Evolutionary conservation across 2,113 vertebrate genomes (phyloP).

Genomic region (Lamprotornis superbus): DNA sequence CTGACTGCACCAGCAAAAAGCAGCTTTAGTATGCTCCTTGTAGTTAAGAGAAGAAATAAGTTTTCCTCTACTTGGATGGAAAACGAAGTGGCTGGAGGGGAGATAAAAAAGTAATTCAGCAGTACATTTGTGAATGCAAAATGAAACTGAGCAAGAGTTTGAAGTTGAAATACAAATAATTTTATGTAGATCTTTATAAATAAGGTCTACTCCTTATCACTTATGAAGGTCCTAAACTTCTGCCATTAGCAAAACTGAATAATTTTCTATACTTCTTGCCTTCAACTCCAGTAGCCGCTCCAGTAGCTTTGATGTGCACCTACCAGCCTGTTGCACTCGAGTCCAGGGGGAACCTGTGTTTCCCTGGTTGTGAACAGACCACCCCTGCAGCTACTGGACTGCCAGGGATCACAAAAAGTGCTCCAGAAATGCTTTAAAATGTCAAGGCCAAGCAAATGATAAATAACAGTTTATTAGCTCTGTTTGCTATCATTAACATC

Average conservation of each 20-base stretch:
- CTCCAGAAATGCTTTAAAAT: neutral
- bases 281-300: neutral
- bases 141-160: neutral
- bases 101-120: neutral
- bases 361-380: neutral
- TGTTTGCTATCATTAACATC: neutral
- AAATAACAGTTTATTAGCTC: neutral
- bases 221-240: neutral
- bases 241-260: neutral
- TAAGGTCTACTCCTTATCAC: neutral
- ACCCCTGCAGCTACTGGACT: neutral
- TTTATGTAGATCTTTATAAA: neutral
- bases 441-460: neutral
- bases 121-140: neutral
- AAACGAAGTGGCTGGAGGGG: neutral
- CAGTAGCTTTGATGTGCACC: neutral
- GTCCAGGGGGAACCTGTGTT: neutral
- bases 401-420: neutral
- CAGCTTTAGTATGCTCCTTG: slow-evolving; percentile 1
- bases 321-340: neutral
- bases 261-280: neutral
- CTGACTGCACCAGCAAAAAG: slow-evolving; percentile 28
- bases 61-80: neutral
- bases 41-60: neutral
- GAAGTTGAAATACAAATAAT: neutral